These are phyloP conservation scores for Drosophila nebulosa DNA, from an alignment of 1,140 invertebrate genomes.

Conservation along the genomic window DNA sequence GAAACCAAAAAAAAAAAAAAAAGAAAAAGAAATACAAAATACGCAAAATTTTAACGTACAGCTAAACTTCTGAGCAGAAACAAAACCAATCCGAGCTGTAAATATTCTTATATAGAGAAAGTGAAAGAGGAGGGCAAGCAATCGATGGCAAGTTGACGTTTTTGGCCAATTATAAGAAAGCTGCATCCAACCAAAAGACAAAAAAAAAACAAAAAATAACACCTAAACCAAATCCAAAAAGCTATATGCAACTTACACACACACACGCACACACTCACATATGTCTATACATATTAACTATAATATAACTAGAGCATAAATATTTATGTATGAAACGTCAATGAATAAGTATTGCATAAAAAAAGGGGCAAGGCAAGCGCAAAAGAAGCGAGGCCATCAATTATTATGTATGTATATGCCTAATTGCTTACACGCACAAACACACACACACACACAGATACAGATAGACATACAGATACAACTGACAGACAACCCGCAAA, in stretches of 20 bases:
- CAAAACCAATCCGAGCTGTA: constrained; percentile 68
- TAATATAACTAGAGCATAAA: constrained; percentile 59
- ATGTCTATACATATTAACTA: constrained; percentile 34
- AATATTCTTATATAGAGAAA: constrained; percentile 32
- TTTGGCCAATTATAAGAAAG: constrained; percentile 54
- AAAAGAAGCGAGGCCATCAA: constrained; percentile 28
- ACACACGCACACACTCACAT: constrained; percentile 32
- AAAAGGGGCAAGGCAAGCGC: constrained; percentile 6
- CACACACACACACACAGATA: constrained; percentile 10
- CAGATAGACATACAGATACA: constrained; percentile 11
- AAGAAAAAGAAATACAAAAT: constrained; percentile 42
- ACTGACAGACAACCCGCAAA: constrained; percentile 12
- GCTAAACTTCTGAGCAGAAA: constrained; percentile 70
- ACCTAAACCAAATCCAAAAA: constrained; percentile 31
- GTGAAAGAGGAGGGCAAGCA: constrained; percentile 44
- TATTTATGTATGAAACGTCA: constrained; percentile 35
- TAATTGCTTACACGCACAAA: constrained; percentile 55
- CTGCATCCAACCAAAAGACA: constrained; percentile 46
- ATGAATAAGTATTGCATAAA: constrained; percentile 32
- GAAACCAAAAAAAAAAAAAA: constrained; percentile 16
- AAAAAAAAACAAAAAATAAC: constrained; percentile 4
- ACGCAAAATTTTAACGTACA: constrained; percentile 66
- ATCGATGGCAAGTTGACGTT: constrained; percentile 62
- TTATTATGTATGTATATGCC: constrained; percentile 48
- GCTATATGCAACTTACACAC: constrained; percentile 36